Conservation (phyloP, 2,113 vertebrate species). For the Petrocephalus zakoni region DNA sequence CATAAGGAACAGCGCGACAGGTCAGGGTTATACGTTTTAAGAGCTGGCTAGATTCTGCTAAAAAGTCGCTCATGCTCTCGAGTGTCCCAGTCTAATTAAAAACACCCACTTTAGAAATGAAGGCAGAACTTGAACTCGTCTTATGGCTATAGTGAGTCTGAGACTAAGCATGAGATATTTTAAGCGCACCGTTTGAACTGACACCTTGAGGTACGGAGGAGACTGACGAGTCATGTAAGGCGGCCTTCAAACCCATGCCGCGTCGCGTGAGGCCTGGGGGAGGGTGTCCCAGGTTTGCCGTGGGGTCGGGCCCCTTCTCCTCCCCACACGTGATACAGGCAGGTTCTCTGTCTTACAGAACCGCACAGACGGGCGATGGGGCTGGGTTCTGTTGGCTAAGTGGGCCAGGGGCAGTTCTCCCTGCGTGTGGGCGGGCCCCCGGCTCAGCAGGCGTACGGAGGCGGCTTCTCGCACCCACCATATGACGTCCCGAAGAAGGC, state of each 20-base stretch:
- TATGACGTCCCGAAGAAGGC: conserved; percentile 60
- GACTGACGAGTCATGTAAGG: not conserved
- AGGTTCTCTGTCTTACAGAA: not conserved
- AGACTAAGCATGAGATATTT: not conserved
- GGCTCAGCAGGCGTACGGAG: conserved; percentile 76
- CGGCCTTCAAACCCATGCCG: not conserved
- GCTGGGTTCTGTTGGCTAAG: not conserved
- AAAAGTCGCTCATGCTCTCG: not conserved
- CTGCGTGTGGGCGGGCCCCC: too few relatives aligned
- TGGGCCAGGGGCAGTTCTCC: not conserved
- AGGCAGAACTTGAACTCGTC: not conserved
- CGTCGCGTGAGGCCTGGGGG: not conserved
- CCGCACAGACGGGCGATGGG: not conserved
- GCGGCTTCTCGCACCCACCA: conserved; percentile 80
- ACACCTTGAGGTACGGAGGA: not conserved
- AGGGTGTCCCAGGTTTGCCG: not conserved
- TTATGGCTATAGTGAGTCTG: not conserved
- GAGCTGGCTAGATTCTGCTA: not conserved
- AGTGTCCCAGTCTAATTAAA: not conserved
- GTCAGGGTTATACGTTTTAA: not conserved
- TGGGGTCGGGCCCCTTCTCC: not conserved
- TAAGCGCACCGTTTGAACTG: not conserved
- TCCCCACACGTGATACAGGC: not conserved
- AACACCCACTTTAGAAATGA: not conserved
- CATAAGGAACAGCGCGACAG: not conserved